Conservation (phyloP, 2,113 vertebrate species). For the Laticauda colubrina region DNA sequence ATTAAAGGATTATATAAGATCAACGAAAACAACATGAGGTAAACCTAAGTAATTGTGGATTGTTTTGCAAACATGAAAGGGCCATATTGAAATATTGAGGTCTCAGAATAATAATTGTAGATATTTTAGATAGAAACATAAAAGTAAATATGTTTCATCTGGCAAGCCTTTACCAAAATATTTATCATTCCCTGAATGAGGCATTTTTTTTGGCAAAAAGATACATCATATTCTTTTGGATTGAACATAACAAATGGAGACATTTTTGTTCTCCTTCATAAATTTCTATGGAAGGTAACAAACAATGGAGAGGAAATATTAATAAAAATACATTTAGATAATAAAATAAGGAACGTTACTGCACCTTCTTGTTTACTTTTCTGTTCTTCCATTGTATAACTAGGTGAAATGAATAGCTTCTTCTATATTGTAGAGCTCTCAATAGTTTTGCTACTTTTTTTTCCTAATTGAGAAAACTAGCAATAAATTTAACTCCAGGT, state of each 20-base stretch:
- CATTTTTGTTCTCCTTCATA: neutral
- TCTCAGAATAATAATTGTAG: conserved; percentile 48
- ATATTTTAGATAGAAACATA: conserved; percentile 54
- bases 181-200: conserved; percentile 33
- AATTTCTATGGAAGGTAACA: conserved; percentile 30
- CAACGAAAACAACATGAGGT: conserved; percentile 53
- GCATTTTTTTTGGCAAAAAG: conserved; percentile 18
- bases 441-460: conserved; percentile 37
- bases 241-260: neutral
- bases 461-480: conserved; percentile 32
- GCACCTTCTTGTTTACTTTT: neutral
- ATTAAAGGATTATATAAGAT: conserved; percentile 64
- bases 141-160: conserved; percentile 45
- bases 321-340: neutral
- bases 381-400: conserved; percentile 23
- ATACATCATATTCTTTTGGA: conserved; percentile 22
- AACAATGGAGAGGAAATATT: conserved; percentile 42
- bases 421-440: conserved; percentile 42
- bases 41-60: conserved; percentile 60
- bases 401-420: conserved; percentile 38
- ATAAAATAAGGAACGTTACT: conserved; percentile 26
- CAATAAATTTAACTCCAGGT: conserved; percentile 41
- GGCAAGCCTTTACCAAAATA: conserved; percentile 1
- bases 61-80: conserved; percentile 55
- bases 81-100: conserved; percentile 20